Percentiles rank a stretch among this genome's conserved stretches.
phyloP scores from a whole-genome alignment of 2,113 vertebrate genomes.

The Prionailurus bengalensis region DNA sequence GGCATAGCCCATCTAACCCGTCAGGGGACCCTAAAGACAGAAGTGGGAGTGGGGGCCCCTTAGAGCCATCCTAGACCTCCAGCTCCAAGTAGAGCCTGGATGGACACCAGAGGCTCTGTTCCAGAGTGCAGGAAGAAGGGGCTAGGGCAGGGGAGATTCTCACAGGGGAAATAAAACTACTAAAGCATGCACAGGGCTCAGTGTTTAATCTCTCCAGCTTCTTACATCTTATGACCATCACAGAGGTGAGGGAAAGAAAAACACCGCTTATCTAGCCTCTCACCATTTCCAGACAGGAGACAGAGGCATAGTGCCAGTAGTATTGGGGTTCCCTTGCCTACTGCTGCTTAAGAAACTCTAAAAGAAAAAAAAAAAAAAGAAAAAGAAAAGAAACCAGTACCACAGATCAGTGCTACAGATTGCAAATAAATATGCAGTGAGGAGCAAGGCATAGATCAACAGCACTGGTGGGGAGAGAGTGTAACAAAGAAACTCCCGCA shows the following conservation, averaged over 20 bases:
- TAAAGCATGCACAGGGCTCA: slow-evolving; percentile 66
- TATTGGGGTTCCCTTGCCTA: slow-evolving; percentile 29
- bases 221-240: neutral
- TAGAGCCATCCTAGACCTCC: neutral
- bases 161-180: slow-evolving; percentile 76
- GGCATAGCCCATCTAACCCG: neutral
- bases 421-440: neutral
- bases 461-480: neutral
- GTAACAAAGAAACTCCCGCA: neutral
- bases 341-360: slow-evolving; percentile 40
- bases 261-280: neutral
- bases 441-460: neutral
- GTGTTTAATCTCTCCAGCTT: slow-evolving; percentile 78
- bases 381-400: neutral
- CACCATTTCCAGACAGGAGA: slow-evolving; percentile 36
- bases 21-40: slow-evolving; percentile 46
- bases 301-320: neutral
- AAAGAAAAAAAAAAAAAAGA: neutral
- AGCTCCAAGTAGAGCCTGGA: neutral
- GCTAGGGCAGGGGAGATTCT: neutral
- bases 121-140: neutral
- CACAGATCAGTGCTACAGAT: slow-evolving; percentile 26
- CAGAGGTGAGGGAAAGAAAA: neutral
- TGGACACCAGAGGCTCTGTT: neutral
- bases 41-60: neutral